Evolutionary conservation across 1,140 invertebrate species (phyloP), one percentile per base, ranked within the genome.

Genomic region (Aporrectodea caliginosa): DNA sequence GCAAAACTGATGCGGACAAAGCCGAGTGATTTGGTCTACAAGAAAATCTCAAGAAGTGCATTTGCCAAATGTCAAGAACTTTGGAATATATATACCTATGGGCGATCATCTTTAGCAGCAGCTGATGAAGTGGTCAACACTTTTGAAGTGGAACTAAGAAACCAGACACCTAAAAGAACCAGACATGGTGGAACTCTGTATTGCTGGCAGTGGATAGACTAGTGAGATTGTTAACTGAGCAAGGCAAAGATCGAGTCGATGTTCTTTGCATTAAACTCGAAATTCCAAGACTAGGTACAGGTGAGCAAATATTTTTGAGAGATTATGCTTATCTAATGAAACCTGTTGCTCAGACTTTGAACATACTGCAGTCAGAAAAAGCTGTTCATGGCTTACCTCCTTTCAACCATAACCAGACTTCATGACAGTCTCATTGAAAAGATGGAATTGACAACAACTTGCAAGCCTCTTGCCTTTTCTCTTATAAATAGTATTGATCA

Each of bases 321-420:
- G 69, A 71, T 71, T 71, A 71, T n/a, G 32, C 69, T 71, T 71
- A 27, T 6, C 6, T 71, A 27, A 71, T 71, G 69, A 71, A 71
- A n/a, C 32, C 32, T 31, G 14, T 71, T n/a, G 22, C 32, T 71
- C 69, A 71, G 22, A 31, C 69, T 12, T 30, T 31, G 32, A 71
- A 71, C 14, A 71, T 71, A 12, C 69, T 71, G 32, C 69, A 71
- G 32, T 71, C 69, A 30, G 69, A 71, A 16, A 71, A 71, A 71
- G 69, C 29, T 71, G 69, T 71, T 71, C 69, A 71, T 71, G 69
- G 69, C 69, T 71, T 71, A 71, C 16, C 69, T 71, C 32, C 69
- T 71, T 6, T 31, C 69, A 27, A 71, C 69, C 22, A 31, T 71
- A 31, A 71, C 1, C 69, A 71, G 32, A 31, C 32, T 71, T 27